Base-by-base conservation (phyloP, 2,113 vertebrate species). In the Cephalopterus ornatus region DNA sequence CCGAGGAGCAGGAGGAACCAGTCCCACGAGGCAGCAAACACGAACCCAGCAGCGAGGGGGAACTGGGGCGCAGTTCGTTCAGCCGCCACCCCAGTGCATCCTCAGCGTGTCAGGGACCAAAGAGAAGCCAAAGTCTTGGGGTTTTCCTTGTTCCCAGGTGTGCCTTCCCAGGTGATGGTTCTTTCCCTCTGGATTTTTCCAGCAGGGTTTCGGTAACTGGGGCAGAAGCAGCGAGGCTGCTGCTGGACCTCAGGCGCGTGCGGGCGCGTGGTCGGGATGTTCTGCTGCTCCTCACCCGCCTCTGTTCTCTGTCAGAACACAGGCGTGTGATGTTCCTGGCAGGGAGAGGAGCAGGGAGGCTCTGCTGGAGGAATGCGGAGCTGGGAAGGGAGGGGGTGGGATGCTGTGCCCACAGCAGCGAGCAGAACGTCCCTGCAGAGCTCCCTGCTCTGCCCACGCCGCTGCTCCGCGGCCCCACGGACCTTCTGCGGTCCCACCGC, bases 61-160 rank as follows among this genome's bases (percentile, higher is more conserved):
- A 22, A 16, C 59, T 0, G 39, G 37, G 72, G 5, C 3, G 37
- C 9, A 0, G 73, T 32, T 26, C 8, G 23, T 28, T 35, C 71
- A 14, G 50, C 30, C 65, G 7, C 49, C 9, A 55, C 32, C 75
- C 30, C 27, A 3, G 0, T 0, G 14, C 88, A 10, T 15, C 59
- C 62, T 55, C 47, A 16, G 11, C 0, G 28, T 8, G 7, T 3
- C 9, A 1, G 9, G 5, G 7, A 37, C 5, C 11, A 37, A 14
- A 75, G 68, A 2, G 0, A 7, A 55, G 10, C 49, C 23, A 1
- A 47, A 82, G 4, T 1, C 17, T 19, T 26, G 3, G 24, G 8
- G 8, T 41, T 71, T 30, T 10, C 68, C 27, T 12, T 1, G 0
- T 18, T 86, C 52, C 47, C 41, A 13, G 50, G 20, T 7, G 27